Evolutionary conservation across 35 echinoderm and acorn worm species (phyloP), one percentile per base, ranked within the genome.

Genomic region (Anneissia japonica): DNA sequence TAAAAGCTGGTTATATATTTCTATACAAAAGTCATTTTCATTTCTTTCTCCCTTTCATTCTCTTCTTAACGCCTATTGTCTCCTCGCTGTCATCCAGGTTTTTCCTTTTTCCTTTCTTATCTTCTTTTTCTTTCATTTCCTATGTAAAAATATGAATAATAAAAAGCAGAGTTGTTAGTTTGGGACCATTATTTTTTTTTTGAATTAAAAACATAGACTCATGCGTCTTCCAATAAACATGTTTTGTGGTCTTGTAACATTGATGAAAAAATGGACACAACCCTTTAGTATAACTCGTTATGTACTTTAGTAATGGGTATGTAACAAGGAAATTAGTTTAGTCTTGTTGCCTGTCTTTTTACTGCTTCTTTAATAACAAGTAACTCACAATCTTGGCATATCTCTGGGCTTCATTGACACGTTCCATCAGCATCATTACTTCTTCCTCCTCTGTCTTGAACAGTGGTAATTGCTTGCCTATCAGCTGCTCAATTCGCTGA

Each of bases 361-460:
- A n/a, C n/a, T n/a, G n/a, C n/a, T n/a, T n/a, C n/a, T n/a, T 43
- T 43, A 43, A 43, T 6, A 14, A 6, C 40, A 6, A 43, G 40
- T 43, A 43, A 81, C 91, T 86, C 32, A 97, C 95, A 85, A 93
- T 82, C 81, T 93, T 97, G 19, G 95, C 95, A 74, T 90, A 91
- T 83, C 95, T 80, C 86, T 97, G 95, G 26, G 95, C 95, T 40
- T 97, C 95, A 0, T 89, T 84, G 0, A 97, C 95, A 32, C 95
- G 80, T 46, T 97, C 95, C 91, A 97, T 91, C 41, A 97, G 77
- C 82, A 97, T 86, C 95, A 97, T 97, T 17, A 97, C 95, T 36
- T 97, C 95, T 21, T 90, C 81, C 34, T 97, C 95, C 46, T 97
- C 95, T 31, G 86, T 93, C 78, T 93, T 90, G 36, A 90, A 97